phyloP scores from a whole-genome alignment of 2,888 invertebrate species.

The Drosophila buzzatii region DNA sequence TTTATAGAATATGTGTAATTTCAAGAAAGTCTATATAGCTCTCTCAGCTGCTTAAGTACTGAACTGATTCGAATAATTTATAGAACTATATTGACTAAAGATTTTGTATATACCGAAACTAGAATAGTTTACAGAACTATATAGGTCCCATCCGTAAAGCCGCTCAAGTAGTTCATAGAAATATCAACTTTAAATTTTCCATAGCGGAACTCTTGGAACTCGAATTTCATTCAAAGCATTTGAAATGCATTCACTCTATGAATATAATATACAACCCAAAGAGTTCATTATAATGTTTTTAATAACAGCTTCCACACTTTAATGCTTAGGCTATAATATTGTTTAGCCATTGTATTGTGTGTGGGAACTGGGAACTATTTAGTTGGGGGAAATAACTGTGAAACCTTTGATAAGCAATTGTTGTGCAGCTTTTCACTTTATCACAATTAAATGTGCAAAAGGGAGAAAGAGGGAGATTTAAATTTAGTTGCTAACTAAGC shows the following conservation, averaged over 20 bases:
- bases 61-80: too few relatives aligned
- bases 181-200: background rate
- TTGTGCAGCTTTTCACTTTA: conserved; percentile 35
- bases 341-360: conserved; percentile 12
- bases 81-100: too few relatives aligned
- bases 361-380: conserved; percentile 30
- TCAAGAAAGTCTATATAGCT: too few relatives aligned
- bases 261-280: background rate
- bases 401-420: conserved; percentile 34
- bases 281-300: conserved; percentile 5
- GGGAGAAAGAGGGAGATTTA: conserved; percentile 16
- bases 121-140: background rate
- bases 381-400: conserved; percentile 22
- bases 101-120: too few relatives aligned
- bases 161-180: background rate
- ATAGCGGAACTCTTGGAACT: background rate
- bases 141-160: background rate
- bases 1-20: too few relatives aligned
- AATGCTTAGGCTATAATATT: conserved; percentile 4
- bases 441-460: conserved; percentile 20
- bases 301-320: conserved; percentile 6
- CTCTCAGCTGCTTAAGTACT: too few relatives aligned
- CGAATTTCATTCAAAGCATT: background rate
- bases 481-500: conserved; percentile 23
- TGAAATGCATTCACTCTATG: background rate